Percentiles rank a stretch among this genome's conserved stretches.
Evolutionary conservation across 2,888 invertebrate genomes (phyloP).

Genomic region (Tetropium fuscum): DNA sequence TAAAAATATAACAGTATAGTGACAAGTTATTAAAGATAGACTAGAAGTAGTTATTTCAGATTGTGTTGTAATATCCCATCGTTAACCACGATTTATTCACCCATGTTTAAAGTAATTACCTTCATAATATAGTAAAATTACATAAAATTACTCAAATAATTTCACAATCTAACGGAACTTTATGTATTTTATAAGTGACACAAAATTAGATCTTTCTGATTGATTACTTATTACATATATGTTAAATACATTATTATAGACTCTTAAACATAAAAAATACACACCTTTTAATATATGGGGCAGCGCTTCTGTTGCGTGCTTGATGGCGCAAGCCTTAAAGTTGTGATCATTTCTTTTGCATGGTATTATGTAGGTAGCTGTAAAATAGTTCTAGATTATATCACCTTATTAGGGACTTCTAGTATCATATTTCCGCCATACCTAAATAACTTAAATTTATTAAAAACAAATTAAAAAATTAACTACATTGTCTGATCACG

Average conservation of each 20-base stretch:
- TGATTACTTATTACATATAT: neutral
- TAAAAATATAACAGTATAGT: neutral
- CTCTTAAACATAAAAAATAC: neutral
- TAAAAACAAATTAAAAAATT: neutral
- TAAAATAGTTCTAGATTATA: neutral
- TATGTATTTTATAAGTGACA: neutral
- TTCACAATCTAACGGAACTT: too few relatives aligned
- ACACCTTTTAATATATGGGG: conserved; percentile 37
- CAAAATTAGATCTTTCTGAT: neutral
- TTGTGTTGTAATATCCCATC: too few relatives aligned
- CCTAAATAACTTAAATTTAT: neutral
- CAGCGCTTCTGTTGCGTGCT: conserved; percentile 29
- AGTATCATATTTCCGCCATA: too few relatives aligned
- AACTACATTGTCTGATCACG: neutral
- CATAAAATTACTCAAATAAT: too few relatives aligned
- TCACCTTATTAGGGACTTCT: neutral
- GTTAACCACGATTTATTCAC: too few relatives aligned
- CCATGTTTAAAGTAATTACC: too few relatives aligned
- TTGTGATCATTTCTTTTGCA: conserved; percentile 30
- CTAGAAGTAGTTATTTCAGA: too few relatives aligned
- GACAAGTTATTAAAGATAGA: too few relatives aligned
- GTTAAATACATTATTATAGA: neutral
- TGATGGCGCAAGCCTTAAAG: conserved; percentile 32
- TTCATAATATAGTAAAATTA: too few relatives aligned
- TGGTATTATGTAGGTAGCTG: conserved; percentile 33